Evolutionary conservation across 2,797 vertebrate species (phyloP), one percentile per base, ranked within the genome.

Genomic region (Arrhamphus sclerolepis): DNA sequence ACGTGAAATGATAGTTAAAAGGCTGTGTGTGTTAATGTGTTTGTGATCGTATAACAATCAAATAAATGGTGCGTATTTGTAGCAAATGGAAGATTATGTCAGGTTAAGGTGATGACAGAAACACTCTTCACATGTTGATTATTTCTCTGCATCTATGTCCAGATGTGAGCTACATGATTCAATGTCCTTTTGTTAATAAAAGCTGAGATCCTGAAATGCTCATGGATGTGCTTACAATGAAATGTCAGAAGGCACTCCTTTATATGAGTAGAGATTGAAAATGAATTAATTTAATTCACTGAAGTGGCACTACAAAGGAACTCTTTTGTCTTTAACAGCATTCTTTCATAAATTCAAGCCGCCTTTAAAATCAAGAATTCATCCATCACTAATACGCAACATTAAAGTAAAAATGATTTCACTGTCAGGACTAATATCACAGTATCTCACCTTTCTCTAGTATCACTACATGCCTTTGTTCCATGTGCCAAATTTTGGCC

Each of bases 21-120:
- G 19, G 1, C 46, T 54, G 24, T 49, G 52, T 64, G 60, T 34
- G 24, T 48, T 14, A 56, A 42, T 54, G 54, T 62, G 46, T 75
- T 26, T 53, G 22, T 56, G 57, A 11, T 13, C 14, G 34, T 66
- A 50, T 24, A 64, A 62, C 38, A 56, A 41, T 46, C 29, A 40
- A 31, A 62, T 56, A 62, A 26, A 70, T 18, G 14, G 20, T 41
- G 56, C 65, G 29, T 9, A 29, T 72, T 8, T 46, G 46, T 41
- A 47, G 19, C 43, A 29, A 22, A 56, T 24, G 40, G 11, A 52
- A 46, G 47, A 54, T 67, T 69, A 62, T 46, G 50, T 38, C 18
- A 31, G 21, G 18, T 52, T 47, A 39, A 34, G n/a, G 26, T 9
- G 18, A 41, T 4, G n/a, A 29, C 20, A 56, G 40, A 71, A 49